Evolutionary conservation across 1,140 invertebrate genomes (phyloP).

Genomic region (Panonychus citri): DNA sequence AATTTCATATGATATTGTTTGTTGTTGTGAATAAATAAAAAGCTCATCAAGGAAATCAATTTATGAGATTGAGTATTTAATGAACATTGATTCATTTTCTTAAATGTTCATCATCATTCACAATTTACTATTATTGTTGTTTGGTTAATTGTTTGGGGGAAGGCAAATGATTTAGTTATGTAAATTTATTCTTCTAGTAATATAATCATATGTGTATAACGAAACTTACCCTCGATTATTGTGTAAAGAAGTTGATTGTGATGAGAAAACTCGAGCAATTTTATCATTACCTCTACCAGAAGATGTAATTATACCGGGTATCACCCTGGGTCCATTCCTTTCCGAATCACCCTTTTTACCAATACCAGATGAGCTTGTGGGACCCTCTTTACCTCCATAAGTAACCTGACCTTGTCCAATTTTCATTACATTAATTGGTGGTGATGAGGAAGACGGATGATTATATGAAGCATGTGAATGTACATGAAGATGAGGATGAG

Average conservation of each 20-base stretch:
- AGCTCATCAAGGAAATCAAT: no score
- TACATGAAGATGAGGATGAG: no score
- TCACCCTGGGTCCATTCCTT: slow-evolving; percentile 35
- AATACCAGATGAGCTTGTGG: neutral
- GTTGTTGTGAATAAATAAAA: no score
- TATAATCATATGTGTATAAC: neutral
- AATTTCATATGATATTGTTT: no score
- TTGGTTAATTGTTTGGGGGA: no score
- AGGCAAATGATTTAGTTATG: no score
- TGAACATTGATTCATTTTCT: no score
- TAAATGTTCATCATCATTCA: no score
- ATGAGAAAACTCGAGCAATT: neutral
- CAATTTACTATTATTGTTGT: no score
- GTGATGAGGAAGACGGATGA: neutral
- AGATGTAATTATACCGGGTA: slow-evolving; percentile 35
- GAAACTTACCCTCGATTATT: neutral
- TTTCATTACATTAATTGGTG: neutral
- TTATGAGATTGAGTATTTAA: no score
- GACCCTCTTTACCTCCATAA: neutral
- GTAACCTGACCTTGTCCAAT: neutral
- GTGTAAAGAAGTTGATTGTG: neutral
- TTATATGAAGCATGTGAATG: neutral
- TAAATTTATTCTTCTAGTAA: no score
- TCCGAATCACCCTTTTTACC: neutral
- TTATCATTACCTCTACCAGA: slow-evolving; percentile 17